Base-by-base conservation (phyloP, 2,113 vertebrate species). In the Burhinus oedicnemus region DNA sequence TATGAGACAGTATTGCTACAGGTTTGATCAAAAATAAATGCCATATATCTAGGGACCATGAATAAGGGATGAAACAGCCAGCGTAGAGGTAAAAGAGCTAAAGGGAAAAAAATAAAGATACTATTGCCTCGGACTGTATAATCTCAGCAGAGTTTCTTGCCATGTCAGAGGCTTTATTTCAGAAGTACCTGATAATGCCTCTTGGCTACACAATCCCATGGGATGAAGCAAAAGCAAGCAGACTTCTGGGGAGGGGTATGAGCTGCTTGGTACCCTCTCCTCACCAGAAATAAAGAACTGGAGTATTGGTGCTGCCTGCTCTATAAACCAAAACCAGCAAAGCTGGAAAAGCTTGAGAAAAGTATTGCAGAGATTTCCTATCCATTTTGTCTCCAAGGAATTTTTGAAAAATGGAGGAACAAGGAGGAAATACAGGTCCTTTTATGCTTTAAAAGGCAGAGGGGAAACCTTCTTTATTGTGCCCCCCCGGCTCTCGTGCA, bases 11-110 rank as follows among this genome's bases (percentile, higher is more conserved):
- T 66, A 93, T 72, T 86, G 89, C 93, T 90, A 91, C 84, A 88
- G 92, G 87, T 94, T 94, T 96, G 95, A 96, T 97, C 96, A 97
- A 96, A 97, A 97, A 96, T 95, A 97, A 97, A 97, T 96, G 95
- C 79, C 78, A 90, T 74, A 45, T 96, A 97, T 91, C 96, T 74
- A 68, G 91, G 60, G 93, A 95, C 86, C 88, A 94, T 94, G 96
- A 95, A 96, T 97, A 96, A 96, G 68, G 85, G 80, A 97, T 96
- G 95, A 93, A 97, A 97, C 94, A 85, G 65, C 32, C 83, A 62
- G 52, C 14, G 27, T 25, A 71, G 66, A 94, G 54, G 91, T 84
- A 86, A 74, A 74, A 81, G 66, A 91, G 66, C 62, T 83, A 60
- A 93, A 80, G 81, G 70, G 36, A 22, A 72, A 47, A 88, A 84